These are phyloP conservation scores for Fistularia commersonii DNA, from an alignment of 2,797 vertebrate genomes.

Conservation along the genomic window DNA sequence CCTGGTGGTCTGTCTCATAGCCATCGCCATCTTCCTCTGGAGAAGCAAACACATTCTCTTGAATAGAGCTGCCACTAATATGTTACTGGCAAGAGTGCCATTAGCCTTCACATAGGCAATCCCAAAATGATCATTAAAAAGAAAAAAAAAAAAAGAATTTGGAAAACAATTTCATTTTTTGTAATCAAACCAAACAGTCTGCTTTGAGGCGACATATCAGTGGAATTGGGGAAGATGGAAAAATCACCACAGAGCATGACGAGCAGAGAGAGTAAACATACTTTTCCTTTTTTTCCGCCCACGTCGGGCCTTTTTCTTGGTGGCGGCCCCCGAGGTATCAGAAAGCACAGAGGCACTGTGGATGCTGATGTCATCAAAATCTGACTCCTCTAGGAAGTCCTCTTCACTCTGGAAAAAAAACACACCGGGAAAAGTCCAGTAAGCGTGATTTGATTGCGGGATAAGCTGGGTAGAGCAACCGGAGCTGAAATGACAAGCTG, in stretches of 20 bases:
- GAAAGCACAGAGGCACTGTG: conserved; percentile 93
- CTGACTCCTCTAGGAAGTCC: conserved; percentile 93
- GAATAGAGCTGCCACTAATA: neutral
- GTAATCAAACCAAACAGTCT: conserved; percentile 45
- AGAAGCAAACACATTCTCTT: neutral
- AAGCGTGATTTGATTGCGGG: conserved; percentile 24
- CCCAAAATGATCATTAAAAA: neutral
- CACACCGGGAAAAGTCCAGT: neutral
- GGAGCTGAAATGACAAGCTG: neutral
- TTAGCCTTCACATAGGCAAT: too few relatives aligned
- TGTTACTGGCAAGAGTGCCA: too few relatives aligned
- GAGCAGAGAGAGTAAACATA: conserved; percentile 54
- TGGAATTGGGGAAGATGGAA: conserved; percentile 24
- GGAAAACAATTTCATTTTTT: conserved; percentile 14
- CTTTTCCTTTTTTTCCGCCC: conserved; percentile 94
- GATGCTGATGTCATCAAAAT: conserved; percentile 94
- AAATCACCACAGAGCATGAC: conserved; percentile 12
- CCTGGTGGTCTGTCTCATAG: conserved; percentile 98
- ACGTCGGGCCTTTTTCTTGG: conserved; percentile 85
- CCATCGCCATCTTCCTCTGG: conserved; percentile 92
- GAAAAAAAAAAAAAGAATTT: conserved; percentile 27
- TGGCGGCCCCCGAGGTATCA: conserved; percentile 81
- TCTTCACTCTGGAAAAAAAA: conserved; percentile 86
- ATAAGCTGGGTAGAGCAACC: conserved; percentile 1
- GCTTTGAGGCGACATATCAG: conserved; percentile 5